Percentiles rank a stretch among this genome's conserved stretches.
These are phyloP conservation scores for Cyanoderma ruficeps DNA, from an alignment of 2,113 vertebrate genomes.

Conservation along the genomic window DNA sequence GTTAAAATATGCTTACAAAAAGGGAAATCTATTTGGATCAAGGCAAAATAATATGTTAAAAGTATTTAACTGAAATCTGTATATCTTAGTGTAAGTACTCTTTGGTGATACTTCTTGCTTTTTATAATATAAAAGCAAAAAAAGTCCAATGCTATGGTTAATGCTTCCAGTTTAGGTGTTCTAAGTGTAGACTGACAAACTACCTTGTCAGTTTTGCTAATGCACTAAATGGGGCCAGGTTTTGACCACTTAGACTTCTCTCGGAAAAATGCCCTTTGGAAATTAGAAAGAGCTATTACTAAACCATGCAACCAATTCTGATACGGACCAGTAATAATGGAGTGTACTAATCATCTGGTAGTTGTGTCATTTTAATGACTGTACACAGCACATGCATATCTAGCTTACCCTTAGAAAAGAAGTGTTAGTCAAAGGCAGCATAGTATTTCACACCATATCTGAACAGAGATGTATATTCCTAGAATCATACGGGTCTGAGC, in stretches of 20 bases:
- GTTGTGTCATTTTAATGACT: not conserved
- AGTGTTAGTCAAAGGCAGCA: not conserved
- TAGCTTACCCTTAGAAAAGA: not conserved
- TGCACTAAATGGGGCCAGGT: not conserved
- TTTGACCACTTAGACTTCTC: not conserved
- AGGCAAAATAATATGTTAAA: not conserved
- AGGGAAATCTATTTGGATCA: not conserved
- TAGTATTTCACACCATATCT: not conserved
- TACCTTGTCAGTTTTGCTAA: not conserved
- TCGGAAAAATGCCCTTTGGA: not conserved
- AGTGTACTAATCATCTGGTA: not conserved
- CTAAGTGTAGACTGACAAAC: not conserved
- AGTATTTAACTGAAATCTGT: not conserved
- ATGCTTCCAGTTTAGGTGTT: not conserved
- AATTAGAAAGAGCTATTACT: not conserved
- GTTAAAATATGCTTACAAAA: not conserved
- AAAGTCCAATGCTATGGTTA: not conserved
- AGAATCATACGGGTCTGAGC: not conserved
- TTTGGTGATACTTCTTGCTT: not conserved
- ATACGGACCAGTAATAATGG: not conserved
- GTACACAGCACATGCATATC: not conserved
- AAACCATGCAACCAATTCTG: not conserved
- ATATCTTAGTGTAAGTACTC: not conserved
- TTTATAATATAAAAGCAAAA: not conserved
- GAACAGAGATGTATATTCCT: not conserved